These are phyloP conservation scores for Acholoe squamosa DNA, from an alignment of 2,888 invertebrate genomes.

Conservation along the genomic window DNA sequence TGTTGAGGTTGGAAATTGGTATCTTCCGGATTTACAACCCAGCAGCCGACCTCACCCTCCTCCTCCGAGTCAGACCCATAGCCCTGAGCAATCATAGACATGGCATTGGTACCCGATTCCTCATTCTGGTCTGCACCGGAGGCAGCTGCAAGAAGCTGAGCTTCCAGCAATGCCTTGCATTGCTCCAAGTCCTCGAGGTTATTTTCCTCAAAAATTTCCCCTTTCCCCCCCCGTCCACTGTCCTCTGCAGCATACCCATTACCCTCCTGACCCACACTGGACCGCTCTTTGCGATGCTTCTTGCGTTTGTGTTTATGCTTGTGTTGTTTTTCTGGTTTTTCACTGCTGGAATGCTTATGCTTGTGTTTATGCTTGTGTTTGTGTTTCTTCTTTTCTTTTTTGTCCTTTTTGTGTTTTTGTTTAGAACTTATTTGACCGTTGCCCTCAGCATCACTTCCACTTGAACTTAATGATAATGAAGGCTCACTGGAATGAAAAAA, in stretches of 20 bases:
- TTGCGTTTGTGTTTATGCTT: conserved; percentile 74
- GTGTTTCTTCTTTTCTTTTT: conserved; percentile 68
- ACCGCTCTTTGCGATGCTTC: conserved; percentile 74
- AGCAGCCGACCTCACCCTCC: conserved; percentile 80
- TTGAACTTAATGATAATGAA: conserved; percentile 26
- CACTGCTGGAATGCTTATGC: conserved; percentile 83
- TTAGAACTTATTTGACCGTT: neutral
- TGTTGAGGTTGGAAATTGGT: neutral
- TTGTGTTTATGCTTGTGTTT: conserved; percentile 79
- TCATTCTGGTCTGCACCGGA: conserved; percentile 63
- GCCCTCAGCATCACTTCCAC: conserved; percentile 45
- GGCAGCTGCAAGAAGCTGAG: conserved; percentile 76
- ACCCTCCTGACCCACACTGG: conserved; percentile 48
- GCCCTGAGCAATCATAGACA: conserved; percentile 78
- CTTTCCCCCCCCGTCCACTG: conserved; percentile 9
- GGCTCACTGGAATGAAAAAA: conserved; percentile 57
- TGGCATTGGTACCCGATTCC: conserved; percentile 72
- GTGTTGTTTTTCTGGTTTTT: conserved; percentile 69
- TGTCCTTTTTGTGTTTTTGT: conserved; percentile 65
- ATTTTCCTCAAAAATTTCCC: conserved; percentile 72
- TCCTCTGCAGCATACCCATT: conserved; percentile 66
- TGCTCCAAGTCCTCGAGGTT: conserved; percentile 82
- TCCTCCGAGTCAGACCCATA: conserved; percentile 80
- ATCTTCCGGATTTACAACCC: neutral
- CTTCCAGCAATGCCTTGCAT: conserved; percentile 81